phyloP scores from a whole-genome alignment of 2,888 invertebrate species.

The Yponomeuta evonymella region DNA sequence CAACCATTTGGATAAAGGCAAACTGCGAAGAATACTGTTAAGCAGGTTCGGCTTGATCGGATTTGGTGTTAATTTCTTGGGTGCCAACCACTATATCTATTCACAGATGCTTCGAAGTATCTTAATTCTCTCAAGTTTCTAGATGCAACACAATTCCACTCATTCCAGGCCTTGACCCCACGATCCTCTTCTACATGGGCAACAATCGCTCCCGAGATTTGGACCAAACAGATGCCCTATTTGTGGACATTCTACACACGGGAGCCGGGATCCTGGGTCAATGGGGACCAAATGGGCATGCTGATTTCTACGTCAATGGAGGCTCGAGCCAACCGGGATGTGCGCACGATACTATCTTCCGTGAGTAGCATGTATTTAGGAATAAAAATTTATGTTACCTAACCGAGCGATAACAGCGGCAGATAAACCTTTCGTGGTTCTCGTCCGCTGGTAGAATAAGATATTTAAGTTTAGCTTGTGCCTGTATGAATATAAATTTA shows the following conservation, averaged over 20 bases:
- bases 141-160: conserved; percentile 20
- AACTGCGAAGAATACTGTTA: conserved; percentile 90
- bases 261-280: conserved; percentile 92
- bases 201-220: conserved; percentile 87
- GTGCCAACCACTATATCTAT: too few species aligned
- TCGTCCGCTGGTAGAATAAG: too few species aligned
- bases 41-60: not conserved
- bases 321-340: conserved; percentile 93
- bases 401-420: too few species aligned
- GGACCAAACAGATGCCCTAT: conserved; percentile 87
- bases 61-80: too few species aligned
- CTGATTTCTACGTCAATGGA: conserved; percentile 92
- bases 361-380: conserved; percentile 66
- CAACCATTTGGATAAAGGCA: conserved; percentile 77
- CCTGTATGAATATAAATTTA: too few species aligned
- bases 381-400: too few species aligned
- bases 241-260: conserved; percentile 89
- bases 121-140: not conserved
- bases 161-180: conserved; percentile 84
- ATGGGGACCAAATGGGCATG: conserved; percentile 92
- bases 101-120: too few species aligned
- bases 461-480: too few species aligned
- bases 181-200: conserved; percentile 90
- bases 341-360: conserved; percentile 86
- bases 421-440: too few species aligned